Conservation (phyloP, 2,113 vertebrate species). For the Ictalurus punctatus region DNA sequence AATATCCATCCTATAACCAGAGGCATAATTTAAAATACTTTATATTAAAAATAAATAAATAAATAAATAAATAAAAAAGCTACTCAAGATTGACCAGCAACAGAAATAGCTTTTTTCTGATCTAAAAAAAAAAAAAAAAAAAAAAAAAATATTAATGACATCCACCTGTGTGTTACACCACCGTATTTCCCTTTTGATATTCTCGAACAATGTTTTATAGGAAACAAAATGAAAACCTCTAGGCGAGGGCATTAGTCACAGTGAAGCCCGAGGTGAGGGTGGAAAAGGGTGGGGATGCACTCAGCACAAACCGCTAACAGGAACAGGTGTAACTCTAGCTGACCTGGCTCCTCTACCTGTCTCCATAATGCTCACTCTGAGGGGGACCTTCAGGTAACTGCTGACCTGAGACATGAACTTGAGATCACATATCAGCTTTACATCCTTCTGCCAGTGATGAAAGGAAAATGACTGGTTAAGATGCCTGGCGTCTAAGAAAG, state of each 20-base stretch:
- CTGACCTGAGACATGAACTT: slow-evolving; percentile 53
- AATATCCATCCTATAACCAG: background rate
- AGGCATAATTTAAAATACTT: background rate
- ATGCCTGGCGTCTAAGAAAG: slow-evolving; percentile 35
- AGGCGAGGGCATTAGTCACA: slow-evolving; percentile 3
- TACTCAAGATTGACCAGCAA: background rate
- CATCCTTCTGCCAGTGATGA: slow-evolving; percentile 49
- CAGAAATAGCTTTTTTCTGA: background rate
- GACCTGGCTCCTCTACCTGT: slow-evolving; percentile 35
- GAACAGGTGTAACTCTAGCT: slow-evolving; percentile 53
- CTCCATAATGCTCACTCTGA: slow-evolving; percentile 34
- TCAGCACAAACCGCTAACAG: slow-evolving; percentile 28
- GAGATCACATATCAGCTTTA: slow-evolving; percentile 51
- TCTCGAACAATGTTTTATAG: background rate
- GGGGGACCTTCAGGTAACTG: slow-evolving; percentile 46
- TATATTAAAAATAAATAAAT: too few relatives aligned
- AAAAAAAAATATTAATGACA: background rate
- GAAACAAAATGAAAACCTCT: slow-evolving; percentile 12
- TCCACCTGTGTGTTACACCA: background rate
- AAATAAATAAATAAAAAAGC: background rate
- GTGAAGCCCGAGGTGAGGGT: slow-evolving; percentile 12
- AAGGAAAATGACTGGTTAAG: slow-evolving; percentile 40
- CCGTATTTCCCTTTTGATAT: slow-evolving; percentile 12
- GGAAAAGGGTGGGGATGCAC: slow-evolving; percentile 14
- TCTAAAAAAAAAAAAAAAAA: background rate